Conservation (phyloP, 1,140 invertebrate genomes). For the Ridgeia piscesae region DNA sequence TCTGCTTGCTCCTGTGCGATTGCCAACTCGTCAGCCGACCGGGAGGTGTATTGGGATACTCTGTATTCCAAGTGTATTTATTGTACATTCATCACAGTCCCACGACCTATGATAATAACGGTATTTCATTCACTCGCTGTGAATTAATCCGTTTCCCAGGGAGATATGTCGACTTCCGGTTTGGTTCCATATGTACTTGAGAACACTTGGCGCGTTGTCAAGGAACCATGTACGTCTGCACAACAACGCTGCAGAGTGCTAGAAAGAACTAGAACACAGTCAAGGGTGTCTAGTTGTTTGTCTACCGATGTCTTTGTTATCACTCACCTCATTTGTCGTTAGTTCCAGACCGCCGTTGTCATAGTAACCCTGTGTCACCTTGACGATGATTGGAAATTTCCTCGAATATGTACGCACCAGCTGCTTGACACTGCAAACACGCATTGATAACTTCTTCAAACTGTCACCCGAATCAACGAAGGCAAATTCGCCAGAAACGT, state of each 20-base stretch:
- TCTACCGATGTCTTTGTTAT: background rate
- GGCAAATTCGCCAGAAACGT: background rate
- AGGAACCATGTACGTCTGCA: background rate
- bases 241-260: too few species aligned
- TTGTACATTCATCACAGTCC: background rate
- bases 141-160: background rate
- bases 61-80: background rate
- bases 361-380: slow-evolving; percentile 22
- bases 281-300: too few species aligned
- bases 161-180: background rate
- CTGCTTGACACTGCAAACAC: background rate
- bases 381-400: slow-evolving; percentile 24
- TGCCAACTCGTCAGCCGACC: background rate
- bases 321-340: slow-evolving; percentile 9
- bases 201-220: background rate
- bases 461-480: background rate
- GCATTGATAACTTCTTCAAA: background rate
- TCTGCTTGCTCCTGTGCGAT: background rate
- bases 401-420: slow-evolving; percentile 7
- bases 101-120: background rate
- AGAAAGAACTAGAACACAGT: too few species aligned
- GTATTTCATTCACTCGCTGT: background rate
- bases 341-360: slow-evolving; percentile 18
- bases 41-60: background rate
- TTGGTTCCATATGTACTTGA: background rate